Conservation (phyloP, 2,113 vertebrate genomes). For the Phylloscopus trochiloides region DNA sequence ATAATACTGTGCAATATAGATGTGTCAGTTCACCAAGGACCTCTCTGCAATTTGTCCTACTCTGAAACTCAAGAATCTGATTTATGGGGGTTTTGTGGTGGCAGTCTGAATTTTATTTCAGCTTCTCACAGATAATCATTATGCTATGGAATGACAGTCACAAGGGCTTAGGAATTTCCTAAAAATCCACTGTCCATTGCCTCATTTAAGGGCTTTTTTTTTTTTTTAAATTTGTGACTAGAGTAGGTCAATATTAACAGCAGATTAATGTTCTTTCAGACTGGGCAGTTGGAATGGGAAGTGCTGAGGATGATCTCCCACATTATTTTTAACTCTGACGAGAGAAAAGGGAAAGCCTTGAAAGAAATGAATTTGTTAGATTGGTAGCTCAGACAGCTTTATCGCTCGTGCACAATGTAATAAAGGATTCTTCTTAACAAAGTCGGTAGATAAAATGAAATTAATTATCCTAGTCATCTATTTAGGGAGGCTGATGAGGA, state of each 20-base stretch:
- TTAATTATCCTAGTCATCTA: not conserved
- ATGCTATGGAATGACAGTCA: not conserved
- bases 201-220: not conserved
- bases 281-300: not conserved
- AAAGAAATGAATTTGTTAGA: not conserved
- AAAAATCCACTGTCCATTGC: not conserved
- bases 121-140: not conserved
- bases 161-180: not conserved
- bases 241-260: not conserved
- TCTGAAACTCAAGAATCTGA: not conserved
- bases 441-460: not conserved
- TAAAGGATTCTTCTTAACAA: not conserved
- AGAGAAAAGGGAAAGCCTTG: not conserved
- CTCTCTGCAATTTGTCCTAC: not conserved
- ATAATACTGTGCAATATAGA: not conserved
- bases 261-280: not conserved
- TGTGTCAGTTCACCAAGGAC: not conserved
- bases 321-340: not conserved
- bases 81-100: not conserved
- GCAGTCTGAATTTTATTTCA: not conserved
- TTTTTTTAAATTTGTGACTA: not conserved
- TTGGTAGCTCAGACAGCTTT: not conserved
- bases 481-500: not conserved
- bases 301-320: not conserved
- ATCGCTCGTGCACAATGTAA: not conserved